Evolutionary conservation across 2,113 vertebrate genomes (phyloP), one percentile per base, ranked within the genome.

Genomic region (Planiliza haematocheilus): DNA sequence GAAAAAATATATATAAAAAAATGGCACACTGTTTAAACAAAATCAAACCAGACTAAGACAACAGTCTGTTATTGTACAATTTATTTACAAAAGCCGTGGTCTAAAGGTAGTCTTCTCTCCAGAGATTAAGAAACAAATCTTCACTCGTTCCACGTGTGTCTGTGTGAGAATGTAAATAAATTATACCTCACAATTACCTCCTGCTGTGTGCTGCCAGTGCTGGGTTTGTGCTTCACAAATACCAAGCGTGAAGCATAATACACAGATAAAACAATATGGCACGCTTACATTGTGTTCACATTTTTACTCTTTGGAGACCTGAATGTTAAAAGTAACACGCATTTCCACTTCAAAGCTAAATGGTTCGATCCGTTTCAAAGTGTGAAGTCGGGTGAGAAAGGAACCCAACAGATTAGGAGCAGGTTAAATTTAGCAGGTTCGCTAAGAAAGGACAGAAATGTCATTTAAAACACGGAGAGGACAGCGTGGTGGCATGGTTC

Each of bases 31-130:
- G 62, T 83, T 85, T 66, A 63, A 83, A 81, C 42, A 83, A 75
- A 76, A 52, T 50, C 14, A 68, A 65, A 73, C 50, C 43, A 55
- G 77, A 86, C 65, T 59, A 64, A 88, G 53, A 83, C 63, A 83
- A 49, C 53, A 34, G 66, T 77, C 72, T 83, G 85, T 84, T 88
- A 87, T 77, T 38, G 77, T 89, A 92, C 87, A 91, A 46, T 14
- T 13, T 88, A 91, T 92, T 74, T 89, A 93, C 88, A 92, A 65
- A 81, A 51, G 71, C 76, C 14, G 18, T 55, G 42, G 61, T 83
- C 59, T 68, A 38, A 38, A 60, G 50, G 68, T 77, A 24, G 49
- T 64, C 30, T 79, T 34, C 0, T 62, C 58, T 65, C 52, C 18
- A 8, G 42, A 61, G 48, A 36, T 51, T 59, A 43, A 13, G 48